These are phyloP conservation scores for Metalampra italica DNA, from an alignment of 2,888 invertebrate species.

Conservation along the genomic window DNA sequence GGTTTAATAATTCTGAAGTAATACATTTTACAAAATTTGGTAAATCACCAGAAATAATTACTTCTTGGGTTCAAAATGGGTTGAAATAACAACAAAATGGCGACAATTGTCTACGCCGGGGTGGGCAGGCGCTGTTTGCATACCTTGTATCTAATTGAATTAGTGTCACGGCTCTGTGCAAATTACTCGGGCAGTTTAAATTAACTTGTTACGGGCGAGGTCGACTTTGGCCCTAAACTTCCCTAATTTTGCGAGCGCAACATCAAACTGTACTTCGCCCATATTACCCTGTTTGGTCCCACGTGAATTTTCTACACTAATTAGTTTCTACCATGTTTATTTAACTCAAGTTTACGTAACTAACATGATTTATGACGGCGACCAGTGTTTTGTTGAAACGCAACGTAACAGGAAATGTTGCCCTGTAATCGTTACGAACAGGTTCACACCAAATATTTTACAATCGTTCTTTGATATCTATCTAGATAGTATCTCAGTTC, in stretches of 20 bases:
- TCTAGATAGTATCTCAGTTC: too few relatives aligned
- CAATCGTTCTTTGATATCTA: too few relatives aligned
- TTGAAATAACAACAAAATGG: slow-evolving; percentile 10
- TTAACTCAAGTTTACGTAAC: slow-evolving; percentile 66
- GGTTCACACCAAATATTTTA: too few relatives aligned
- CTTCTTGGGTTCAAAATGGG: not conserved
- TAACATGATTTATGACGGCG: slow-evolving; percentile 63
- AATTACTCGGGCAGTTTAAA: slow-evolving; percentile 74
- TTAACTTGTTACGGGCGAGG: slow-evolving; percentile 65
- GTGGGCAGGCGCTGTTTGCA: slow-evolving; percentile 48
- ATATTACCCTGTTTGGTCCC: slow-evolving; percentile 70
- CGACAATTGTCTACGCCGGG: slow-evolving; percentile 22
- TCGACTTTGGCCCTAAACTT: slow-evolving; percentile 73
- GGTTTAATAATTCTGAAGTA: too few relatives aligned
- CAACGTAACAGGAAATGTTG: slow-evolving; percentile 15
- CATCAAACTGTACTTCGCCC: slow-evolving; percentile 74
- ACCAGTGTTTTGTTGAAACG: slow-evolving; percentile 25
- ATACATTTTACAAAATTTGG: too few relatives aligned
- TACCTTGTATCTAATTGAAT: slow-evolving; percentile 71
- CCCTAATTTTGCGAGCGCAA: slow-evolving; percentile 74
- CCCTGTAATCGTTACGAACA: not conserved
- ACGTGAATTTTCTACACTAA: slow-evolving; percentile 75
- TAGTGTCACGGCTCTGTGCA: slow-evolving; percentile 69
- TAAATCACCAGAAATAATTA: too few relatives aligned
- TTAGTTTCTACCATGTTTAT: slow-evolving; percentile 73